Evolutionary conservation across 2,797 vertebrate species (phyloP), one percentile per base, ranked within the genome.

Genomic region (Sebastes reedi): DNA sequence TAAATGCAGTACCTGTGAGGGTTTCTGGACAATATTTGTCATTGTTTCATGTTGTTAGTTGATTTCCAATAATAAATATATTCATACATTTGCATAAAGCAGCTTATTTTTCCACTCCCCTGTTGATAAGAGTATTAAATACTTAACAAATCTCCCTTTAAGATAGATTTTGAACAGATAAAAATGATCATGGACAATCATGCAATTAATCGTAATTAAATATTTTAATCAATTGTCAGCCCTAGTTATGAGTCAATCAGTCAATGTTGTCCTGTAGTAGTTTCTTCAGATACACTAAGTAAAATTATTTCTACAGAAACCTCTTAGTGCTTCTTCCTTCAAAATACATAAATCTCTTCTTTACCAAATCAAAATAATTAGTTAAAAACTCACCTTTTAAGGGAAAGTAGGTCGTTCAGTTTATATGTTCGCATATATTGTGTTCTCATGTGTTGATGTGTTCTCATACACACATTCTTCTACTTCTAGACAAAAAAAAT

Each of bases 221-320:
- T 46, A 46, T 46, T 46, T 0, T 42, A 42, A 42, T 42, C 39
- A 0, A 42, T 46, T 46, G 16, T 0, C 16, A 46, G 6, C 3
- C 42, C 42, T 0, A 46, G 42, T 46, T 18, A 46, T 46, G 22
- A 27, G 27, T 39, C 46, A 4, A 5, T 6, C 3, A 12, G 8
- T 30, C 10, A 54, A 39, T 25, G 11, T 25, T 22, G 18, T 20
- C 29, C 32, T 62, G 5, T 16, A 25, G n/a, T 46, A 20, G 16
- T 3, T 32, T 68, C 7, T 22, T 14, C 1, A 54, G 20, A 7
- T 52, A 9, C 50, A 30, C 25, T 5, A 30, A 3, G 22, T 66
- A 11, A 0, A 29, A 27, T 18, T 3, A 4, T 65, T 62, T 46
- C 4, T 27, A n/a, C 6, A 16, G 25, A 39, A 59, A 67, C 4